Evolutionary conservation across 2,888 invertebrate species (phyloP).

Genomic region (Steromphala cineraria): DNA sequence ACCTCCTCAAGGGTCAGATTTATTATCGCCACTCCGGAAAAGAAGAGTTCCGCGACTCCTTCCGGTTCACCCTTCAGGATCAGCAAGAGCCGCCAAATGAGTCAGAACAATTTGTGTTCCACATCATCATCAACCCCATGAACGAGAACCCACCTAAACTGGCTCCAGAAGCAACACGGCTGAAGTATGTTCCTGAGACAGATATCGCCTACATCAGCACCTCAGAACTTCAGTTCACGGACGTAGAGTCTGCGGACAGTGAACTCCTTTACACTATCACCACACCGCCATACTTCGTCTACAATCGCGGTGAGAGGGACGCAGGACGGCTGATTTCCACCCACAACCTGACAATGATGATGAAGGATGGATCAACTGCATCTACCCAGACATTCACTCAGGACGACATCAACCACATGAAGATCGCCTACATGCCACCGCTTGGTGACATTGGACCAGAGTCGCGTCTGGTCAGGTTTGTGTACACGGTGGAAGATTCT

Average conservation of each 20-base stretch:
- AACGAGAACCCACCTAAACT: slow-evolving; percentile 72
- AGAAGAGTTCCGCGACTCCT: slow-evolving; percentile 66
- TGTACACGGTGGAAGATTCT: slow-evolving; percentile 70
- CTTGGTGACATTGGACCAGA: slow-evolving; percentile 71
- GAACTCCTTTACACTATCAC: slow-evolving; percentile 71
- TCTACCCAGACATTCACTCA: slow-evolving; percentile 70
- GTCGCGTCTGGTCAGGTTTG: slow-evolving; percentile 63
- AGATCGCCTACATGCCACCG: slow-evolving; percentile 74
- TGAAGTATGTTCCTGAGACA: slow-evolving; percentile 69
- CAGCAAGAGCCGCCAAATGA: slow-evolving; percentile 72
- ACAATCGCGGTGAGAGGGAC: slow-evolving; percentile 66
- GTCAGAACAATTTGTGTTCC: slow-evolving; percentile 66
- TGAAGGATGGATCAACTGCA: slow-evolving; percentile 57
- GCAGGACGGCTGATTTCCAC: slow-evolving; percentile 71
- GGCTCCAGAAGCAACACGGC: slow-evolving; percentile 61
- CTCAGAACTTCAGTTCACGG: slow-evolving; percentile 70
- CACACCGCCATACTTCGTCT: slow-evolving; percentile 71
- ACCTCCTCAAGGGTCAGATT: slow-evolving; percentile 70
- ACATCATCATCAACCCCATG: slow-evolving; percentile 66
- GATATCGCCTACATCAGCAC: slow-evolving; percentile 69
- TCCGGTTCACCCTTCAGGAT: slow-evolving; percentile 70
- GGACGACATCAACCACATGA: slow-evolving; percentile 71
- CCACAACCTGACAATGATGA: slow-evolving; percentile 61
- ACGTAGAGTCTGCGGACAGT: slow-evolving; percentile 66
- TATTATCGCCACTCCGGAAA: slow-evolving; percentile 72